These are phyloP conservation scores for Dimorphilus gyrociliatus DNA, from an alignment of 2,888 invertebrate species.

Conservation along the genomic window DNA sequence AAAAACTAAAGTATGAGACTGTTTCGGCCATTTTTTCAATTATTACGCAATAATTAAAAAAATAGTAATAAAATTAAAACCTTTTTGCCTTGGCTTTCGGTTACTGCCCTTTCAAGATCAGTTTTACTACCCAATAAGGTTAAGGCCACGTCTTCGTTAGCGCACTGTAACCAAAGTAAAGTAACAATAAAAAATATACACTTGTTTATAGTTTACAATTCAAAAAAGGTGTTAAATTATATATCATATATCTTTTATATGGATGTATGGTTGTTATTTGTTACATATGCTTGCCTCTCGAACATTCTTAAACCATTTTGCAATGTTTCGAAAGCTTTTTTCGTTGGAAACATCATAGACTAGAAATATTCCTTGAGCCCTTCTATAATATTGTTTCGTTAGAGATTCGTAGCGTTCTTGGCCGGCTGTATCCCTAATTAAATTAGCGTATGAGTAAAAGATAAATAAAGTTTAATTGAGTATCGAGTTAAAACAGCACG, in stretches of 20 bases:
- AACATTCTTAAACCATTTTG: conserved; percentile 4
- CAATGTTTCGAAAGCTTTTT: conserved; percentile 4
- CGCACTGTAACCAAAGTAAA: conserved; percentile 1
- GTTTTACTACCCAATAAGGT: conserved; percentile 5
- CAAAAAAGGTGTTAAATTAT: too few species aligned
- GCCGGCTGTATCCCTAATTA: conserved; percentile 8
- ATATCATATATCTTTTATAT: too few species aligned
- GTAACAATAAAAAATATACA: background rate
- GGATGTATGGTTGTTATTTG: too few species aligned
- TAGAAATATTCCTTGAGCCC: conserved; percentile 6
- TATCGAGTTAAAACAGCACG: too few species aligned
- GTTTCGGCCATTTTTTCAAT: background rate
- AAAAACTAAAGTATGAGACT: background rate
- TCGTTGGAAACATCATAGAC: conserved; percentile 6
- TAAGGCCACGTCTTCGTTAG: conserved; percentile 4
- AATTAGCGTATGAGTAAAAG: too few species aligned
- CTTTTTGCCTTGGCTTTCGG: conserved; percentile 1
- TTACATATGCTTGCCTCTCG: conserved; percentile 5
- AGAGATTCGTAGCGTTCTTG: conserved; percentile 6
- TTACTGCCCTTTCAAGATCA: conserved; percentile 3
- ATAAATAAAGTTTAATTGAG: too few species aligned
- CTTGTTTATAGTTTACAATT: too few species aligned
- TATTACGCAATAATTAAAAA: background rate
- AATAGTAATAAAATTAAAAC: conserved; percentile 1
- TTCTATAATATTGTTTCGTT: conserved; percentile 5